Evolutionary conservation across 2,113 vertebrate species (phyloP), one percentile per base, ranked within the genome.

Genomic region (Ciconia boyciana): DNA sequence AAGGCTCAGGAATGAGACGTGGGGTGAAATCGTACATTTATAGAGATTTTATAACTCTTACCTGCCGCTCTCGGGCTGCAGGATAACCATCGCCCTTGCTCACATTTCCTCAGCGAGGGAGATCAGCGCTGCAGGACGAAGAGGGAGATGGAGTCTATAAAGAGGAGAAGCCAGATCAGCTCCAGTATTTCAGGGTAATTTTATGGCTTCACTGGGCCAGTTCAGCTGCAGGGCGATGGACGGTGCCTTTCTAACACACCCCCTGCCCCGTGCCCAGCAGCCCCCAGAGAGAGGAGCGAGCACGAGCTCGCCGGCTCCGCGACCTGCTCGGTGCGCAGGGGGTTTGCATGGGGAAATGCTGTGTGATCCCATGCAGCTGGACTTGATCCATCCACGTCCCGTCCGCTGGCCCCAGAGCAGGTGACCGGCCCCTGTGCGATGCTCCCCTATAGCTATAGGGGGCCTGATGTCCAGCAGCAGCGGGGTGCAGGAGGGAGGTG

Each of bases 381-480:
- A 0, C 6, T 24, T 15, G 64, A 31, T 4, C 89, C 69, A n/a
- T 8, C 39, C 48, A 0, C 0, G 1, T 8, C n/a, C 52, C 17
- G 0, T 2, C 78, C 7, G 3, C 13, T 19, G 7, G 20, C n/a
- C 25, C 64, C 3, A 1, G 64, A 22, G 88, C 36, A 43, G 62
- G 15, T 0, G 21, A 17, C 13, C 3, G 1, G 18, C 5, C n/a
- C 5, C 86, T 6, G 7, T 3, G 20, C 2, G 7, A 16, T 34
- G 51, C 36, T 71, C n/a, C 55, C 39, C 66, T 31, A 14, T 2
- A 29, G 44, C 51, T 49, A 12, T 0, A 1, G 25, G 4, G 34
- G 64, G 24, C 13, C 20, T 14, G 57, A 16, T 24, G 31, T 54
- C 17, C n/a, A 14, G 16, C 3, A 1, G 60, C 26, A 34, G 25